Conservation (phyloP, 2,797 vertebrate genomes). For the Lithobates sylvaticus region DNA sequence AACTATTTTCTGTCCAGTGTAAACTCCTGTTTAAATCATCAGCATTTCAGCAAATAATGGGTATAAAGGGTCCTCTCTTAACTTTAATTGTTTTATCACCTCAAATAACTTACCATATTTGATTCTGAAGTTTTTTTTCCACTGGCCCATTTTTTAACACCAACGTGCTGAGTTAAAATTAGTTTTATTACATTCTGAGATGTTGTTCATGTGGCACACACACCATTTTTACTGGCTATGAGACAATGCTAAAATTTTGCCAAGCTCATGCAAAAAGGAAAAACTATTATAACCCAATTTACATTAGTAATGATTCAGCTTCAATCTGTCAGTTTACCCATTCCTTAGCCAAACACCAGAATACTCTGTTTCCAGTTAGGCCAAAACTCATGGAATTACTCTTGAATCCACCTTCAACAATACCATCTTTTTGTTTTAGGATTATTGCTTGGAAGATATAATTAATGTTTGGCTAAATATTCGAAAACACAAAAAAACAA, state of each 20-base stretch:
- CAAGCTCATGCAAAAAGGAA: conserved; percentile 32
- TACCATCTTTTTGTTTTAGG: not conserved
- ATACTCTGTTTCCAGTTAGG: not conserved
- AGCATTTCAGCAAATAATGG: not conserved
- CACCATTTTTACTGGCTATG: conserved; percentile 43
- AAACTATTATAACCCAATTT: conserved; percentile 14
- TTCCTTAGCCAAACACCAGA: no score
- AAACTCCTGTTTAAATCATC: conserved; percentile 2
- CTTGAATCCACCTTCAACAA: not conserved
- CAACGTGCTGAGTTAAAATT: conserved; percentile 33
- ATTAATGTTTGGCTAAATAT: conserved; percentile 3
- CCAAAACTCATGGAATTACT: not conserved
- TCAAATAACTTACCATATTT: not conserved
- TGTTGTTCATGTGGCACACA: conserved; percentile 38
- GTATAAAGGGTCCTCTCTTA: conserved; percentile 16
- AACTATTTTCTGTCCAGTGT: not conserved
- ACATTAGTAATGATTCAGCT: not conserved
- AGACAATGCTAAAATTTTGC: conserved; percentile 25
- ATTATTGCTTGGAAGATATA: not conserved
- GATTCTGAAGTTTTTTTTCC: conserved; percentile 21
- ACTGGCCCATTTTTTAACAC: conserved; percentile 18
- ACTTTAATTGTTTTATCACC: conserved; percentile 38
- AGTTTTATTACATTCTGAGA: conserved; percentile 37
- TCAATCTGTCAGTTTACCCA: not conserved
- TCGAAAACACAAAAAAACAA: not conserved